These are phyloP conservation scores for Caenorhabditis doughertyi DNA, from an alignment of 2,888 invertebrate genomes.

Conservation along the genomic window DNA sequence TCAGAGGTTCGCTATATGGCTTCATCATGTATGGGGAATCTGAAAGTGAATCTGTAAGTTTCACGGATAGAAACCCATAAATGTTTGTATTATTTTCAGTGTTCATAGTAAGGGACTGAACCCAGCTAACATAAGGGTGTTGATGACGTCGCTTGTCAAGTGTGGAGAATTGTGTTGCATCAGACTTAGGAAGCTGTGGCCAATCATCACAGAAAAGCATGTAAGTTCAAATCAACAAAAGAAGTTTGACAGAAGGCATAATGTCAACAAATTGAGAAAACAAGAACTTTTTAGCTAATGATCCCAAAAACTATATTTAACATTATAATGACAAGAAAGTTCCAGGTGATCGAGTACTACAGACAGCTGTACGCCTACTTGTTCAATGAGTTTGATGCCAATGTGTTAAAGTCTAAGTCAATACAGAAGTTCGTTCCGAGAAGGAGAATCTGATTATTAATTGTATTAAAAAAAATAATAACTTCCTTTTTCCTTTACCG, in stretches of 20 bases:
- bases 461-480: too few relatives aligned
- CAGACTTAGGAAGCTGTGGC: background rate
- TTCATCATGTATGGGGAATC: constrained; percentile 1
- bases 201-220: background rate
- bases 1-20: background rate
- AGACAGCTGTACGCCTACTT: background rate
- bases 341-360: constrained; percentile 4
- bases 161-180: constrained; percentile 21
- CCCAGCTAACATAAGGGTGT: background rate
- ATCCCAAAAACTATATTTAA: too few relatives aligned
- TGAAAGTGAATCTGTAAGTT: background rate
- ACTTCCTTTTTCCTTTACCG: too few relatives aligned
- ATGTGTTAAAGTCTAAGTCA: too few relatives aligned
- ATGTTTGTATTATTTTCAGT: background rate
- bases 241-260: too few relatives aligned
- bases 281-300: too few relatives aligned
- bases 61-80: background rate
- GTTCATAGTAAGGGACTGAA: background rate
- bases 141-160: background rate
- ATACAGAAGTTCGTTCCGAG: too few relatives aligned
- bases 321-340: too few relatives aligned
- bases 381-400: background rate
- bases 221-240: too few relatives aligned
- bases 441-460: too few relatives aligned
- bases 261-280: too few relatives aligned